These are phyloP conservation scores for Dysidea cf. avara DNA, from an alignment of 37 sponge, comb jelly and placozoan genomes.

Conservation along the genomic window DNA sequence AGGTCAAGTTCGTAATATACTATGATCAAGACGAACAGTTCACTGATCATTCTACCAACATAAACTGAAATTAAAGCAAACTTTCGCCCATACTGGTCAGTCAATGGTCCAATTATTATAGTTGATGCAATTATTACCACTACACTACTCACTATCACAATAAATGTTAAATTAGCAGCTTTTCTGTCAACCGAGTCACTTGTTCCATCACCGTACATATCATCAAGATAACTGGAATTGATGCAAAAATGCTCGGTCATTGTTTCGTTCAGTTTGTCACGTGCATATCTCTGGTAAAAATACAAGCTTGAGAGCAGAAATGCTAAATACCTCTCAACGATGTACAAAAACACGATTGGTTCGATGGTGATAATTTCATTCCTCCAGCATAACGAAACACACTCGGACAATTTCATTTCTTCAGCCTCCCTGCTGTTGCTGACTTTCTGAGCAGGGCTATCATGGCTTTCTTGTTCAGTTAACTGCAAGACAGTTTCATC, in stretches of 20 bases:
- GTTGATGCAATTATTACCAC: not conserved
- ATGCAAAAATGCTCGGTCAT: no score
- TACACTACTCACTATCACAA: not conserved
- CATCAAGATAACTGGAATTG: no score
- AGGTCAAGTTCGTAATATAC: constrained; percentile 4
- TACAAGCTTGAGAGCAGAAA: constrained; percentile 9
- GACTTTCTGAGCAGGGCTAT: no score
- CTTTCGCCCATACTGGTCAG: constrained; percentile 14
- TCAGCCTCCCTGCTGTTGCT: no score
- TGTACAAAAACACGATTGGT: constrained; percentile 12
- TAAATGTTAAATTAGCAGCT: constrained; percentile 6
- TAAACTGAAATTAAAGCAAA: constrained; percentile 2
- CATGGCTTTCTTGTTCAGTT: no score
- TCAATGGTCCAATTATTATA: constrained; percentile 13
- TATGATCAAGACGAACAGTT: not conserved
- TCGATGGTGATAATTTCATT: constrained; percentile 14
- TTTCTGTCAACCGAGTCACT: constrained; percentile 14
- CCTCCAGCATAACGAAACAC: no score
- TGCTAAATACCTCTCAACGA: constrained; percentile 2
- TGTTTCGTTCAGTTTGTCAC: no score
- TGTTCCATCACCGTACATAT: no score
- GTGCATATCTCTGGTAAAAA: constrained; percentile 15
- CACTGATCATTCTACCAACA: not conserved
- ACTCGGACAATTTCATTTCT: no score
- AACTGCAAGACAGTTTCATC: no score